Percentiles rank a stretch among this genome's conserved stretches.
phyloP scores from a whole-genome alignment of 2,797 vertebrate species.

The Sparidentex hasta region DNA sequence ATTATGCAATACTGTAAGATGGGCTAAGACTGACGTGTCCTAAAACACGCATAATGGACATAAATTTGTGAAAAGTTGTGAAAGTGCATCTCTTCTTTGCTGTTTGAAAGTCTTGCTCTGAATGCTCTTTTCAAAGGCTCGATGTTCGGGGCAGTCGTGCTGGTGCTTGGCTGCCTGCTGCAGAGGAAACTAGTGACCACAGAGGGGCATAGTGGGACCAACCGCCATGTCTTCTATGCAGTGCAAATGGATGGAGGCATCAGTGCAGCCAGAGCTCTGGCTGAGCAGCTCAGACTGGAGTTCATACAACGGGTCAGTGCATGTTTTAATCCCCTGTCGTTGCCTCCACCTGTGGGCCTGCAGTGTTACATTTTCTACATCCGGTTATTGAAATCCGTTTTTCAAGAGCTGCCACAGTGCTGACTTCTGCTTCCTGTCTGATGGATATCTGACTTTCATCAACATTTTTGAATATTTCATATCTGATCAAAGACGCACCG shows the following conservation, averaged over 20 bases:
- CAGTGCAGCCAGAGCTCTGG: conserved; percentile 86
- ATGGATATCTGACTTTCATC: conserved; percentile 93
- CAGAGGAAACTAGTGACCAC: conserved; percentile 90
- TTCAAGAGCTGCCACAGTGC: conserved; percentile 91
- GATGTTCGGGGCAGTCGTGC: conserved; percentile 74
- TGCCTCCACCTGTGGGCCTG: conserved; percentile 38
- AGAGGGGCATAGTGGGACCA: conserved; percentile 95
- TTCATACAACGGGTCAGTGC: conserved; percentile 95
- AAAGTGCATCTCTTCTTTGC: not conserved
- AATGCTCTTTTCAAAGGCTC: conserved; percentile 45
- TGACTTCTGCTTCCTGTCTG: conserved; percentile 93
- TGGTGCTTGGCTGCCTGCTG: conserved; percentile 80
- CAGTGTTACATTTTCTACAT: conserved; percentile 88
- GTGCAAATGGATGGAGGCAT: conserved; percentile 89
- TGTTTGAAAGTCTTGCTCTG: not conserved
- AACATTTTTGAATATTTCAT: conserved; percentile 93
- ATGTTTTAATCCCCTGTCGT: conserved; percentile 84
- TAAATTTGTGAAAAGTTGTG: not conserved
- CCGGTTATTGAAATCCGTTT: conserved; percentile 86
- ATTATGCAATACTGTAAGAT: not conserved
- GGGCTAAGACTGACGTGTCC: not conserved
- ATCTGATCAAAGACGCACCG: conserved; percentile 88
- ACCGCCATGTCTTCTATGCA: conserved; percentile 86
- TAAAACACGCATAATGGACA: not conserved
- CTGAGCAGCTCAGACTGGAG: conserved; percentile 88